Base-by-base conservation (phyloP, 1,140 invertebrate species). In the Chrysopa pallens region DNA sequence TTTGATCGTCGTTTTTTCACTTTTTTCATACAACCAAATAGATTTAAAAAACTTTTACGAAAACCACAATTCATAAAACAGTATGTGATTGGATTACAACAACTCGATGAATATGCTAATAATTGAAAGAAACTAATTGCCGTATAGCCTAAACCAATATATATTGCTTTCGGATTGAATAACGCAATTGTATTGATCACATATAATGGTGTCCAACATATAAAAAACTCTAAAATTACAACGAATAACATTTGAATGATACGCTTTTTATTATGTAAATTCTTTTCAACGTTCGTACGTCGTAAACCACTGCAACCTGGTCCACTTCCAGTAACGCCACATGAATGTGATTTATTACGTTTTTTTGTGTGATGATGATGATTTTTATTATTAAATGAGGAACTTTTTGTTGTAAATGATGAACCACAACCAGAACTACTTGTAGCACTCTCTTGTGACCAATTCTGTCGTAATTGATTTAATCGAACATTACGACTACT, bases 61-160 rank as follows among this genome's bases (percentile, higher is more conserved):
- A 84, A 84, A 44, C 71, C 72, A 12, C 63, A 66, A 57, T 80
- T 80, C 76, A 83, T 76, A 59, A 83, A 83, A 56, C 76, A 80
- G 56, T 82, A 82, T 1, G 79, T 82, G 46, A 83, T 77, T 5
- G 79, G 79, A 57, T 83, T 83, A 49, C 75, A 77, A 54, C 78
- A 83, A 13, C 72, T 75, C 1, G 74, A 78, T 2, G 68, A 59
- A 48, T 80, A 84, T 6, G 76, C 71, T 38, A 83, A 55, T 9
- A 83, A 59, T 35, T 78, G 76, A 43, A 81, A 68, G 47, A 58
- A 63, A 43, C 55, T 59, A 38, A 78, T 72, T 15, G 59, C 70
- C 35, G 60, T 55, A 46, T 64, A 68, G 5, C 70, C 70, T 8
- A 73, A 48, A 17, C 49, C 47, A 9, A 58, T 54, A 50, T 72